phyloP scores from a whole-genome alignment of 1,140 invertebrate species.

The Neelides sp. region DNA sequence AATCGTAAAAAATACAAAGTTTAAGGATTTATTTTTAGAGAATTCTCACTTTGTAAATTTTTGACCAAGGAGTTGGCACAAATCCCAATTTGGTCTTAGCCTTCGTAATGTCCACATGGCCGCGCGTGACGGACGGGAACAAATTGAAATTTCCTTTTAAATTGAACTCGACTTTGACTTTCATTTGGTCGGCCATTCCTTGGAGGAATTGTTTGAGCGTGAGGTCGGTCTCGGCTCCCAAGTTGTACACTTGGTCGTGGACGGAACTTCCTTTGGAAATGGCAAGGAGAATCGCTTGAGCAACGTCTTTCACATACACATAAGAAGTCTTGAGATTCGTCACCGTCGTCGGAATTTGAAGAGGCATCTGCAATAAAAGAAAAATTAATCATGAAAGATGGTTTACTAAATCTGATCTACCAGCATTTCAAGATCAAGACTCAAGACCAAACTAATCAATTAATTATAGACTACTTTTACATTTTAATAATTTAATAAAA shows the following conservation, averaged over 20 bases:
- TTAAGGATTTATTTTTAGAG: too few relatives aligned
- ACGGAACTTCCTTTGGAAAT: conserved; percentile 28
- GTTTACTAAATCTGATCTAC: background rate
- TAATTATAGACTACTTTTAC: too few relatives aligned
- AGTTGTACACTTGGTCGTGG: conserved; percentile 37
- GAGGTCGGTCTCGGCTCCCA: conserved; percentile 31
- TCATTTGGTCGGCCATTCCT: conserved; percentile 31
- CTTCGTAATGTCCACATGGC: conserved; percentile 37
- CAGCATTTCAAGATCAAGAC: too few relatives aligned
- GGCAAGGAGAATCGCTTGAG: conserved; percentile 33
- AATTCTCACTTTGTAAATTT: too few relatives aligned
- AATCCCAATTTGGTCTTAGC: conserved; percentile 35
- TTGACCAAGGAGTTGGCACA: conserved; percentile 35
- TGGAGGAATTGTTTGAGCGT: conserved; percentile 30
- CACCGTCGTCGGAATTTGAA: conserved; percentile 35
- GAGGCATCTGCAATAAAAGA: conserved; percentile 26
- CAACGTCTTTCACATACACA: conserved; percentile 40
- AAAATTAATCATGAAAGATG: background rate
- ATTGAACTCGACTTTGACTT: conserved; percentile 20
- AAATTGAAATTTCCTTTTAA: conserved; percentile 32
- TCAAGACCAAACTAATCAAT: too few relatives aligned
- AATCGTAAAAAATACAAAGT: too few relatives aligned
- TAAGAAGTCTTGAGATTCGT: conserved; percentile 36
- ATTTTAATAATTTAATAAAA: too few relatives aligned
- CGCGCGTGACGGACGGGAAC: conserved; percentile 39